Evolutionary conservation across 2,888 invertebrate genomes (phyloP).

Genomic region (Cephus nigrinus): DNA sequence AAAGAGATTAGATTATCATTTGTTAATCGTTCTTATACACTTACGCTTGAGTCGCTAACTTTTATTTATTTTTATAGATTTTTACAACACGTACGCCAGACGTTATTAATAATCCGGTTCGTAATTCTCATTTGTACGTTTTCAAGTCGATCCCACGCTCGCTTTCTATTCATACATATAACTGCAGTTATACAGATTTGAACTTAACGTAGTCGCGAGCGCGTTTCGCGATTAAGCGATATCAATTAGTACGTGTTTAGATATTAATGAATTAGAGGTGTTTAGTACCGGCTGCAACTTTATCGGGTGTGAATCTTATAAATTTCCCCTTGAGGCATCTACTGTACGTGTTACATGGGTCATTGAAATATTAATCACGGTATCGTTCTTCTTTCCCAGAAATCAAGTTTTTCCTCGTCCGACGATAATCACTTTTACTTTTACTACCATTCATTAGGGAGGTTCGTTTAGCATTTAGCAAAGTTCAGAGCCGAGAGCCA

Average conservation of each 20-base stretch:
- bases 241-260: constrained; percentile 40
- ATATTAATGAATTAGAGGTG: constrained; percentile 45
- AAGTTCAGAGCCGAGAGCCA: neutral
- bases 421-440: neutral
- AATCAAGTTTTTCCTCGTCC: neutral
- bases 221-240: constrained; percentile 36
- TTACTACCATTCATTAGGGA: neutral
- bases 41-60: neutral
- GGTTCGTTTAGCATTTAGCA: neutral
- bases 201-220: constrained; percentile 16
- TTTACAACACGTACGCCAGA: neutral
- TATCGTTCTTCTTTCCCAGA: neutral
- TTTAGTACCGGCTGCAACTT: constrained; percentile 28
- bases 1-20: neutral
- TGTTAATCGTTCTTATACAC: neutral
- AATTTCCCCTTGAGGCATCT: neutral
- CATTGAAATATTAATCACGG: neutral
- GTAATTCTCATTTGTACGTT: constrained; percentile 24
- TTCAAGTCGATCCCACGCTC: constrained; percentile 33
- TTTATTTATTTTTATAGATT: neutral
- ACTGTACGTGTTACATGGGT: neutral
- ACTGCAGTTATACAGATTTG: neutral
- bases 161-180: constrained; percentile 13
- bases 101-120: neutral
- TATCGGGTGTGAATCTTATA: constrained; percentile 35